Evolutionary conservation across 2,797 vertebrate species (phyloP), one percentile per base, ranked within the genome.

Genomic region (Poeciliopsis gracilis): DNA sequence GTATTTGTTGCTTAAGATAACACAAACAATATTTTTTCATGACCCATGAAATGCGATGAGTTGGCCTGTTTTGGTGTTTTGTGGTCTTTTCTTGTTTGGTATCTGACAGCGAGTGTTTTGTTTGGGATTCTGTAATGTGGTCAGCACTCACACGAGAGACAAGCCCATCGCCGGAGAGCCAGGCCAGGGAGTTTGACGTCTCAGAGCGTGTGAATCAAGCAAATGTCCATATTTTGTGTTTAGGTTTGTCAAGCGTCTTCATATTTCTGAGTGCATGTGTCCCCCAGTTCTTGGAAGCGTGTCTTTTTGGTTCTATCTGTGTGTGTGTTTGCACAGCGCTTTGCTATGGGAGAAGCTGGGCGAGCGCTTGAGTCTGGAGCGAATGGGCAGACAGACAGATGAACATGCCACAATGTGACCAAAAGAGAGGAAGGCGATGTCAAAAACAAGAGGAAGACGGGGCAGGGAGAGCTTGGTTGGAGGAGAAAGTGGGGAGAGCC

Each of bases 71-170:
- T 81, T 59, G 77, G 83, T 83, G 77, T 87, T 86, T 87, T 90
- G 89, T 84, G 91, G 89, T 77, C 49, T 73, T 77, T 53, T 82
- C 77, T 66, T 86, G 88, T 93, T 90, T 92, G 82, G 89, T 91
- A 81, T 89, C 74, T 82, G 86, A 84, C 79, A 76, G 83, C 57
- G 84, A 85, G 75, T 86, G 88, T 93, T 93, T 91, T 87, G 87
- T 89, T 93, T 86, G 46, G 89, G 83, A 69, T 81, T 91, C 89
- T 90, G 88, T 93, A 82, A 89, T 93, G 94, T 90, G 94, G 93
- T 91, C 87, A 23, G 77, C 74, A 4, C 85, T 93, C 90, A 92
- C 92, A 93, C 88, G 86, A 90, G 78, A 94, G 86, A 80, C 80
- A 78, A 81, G 78, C 85, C 84, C 83, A 77, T 74, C 12, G 57